phyloP scores from a whole-genome alignment of 2,797 vertebrate genomes.

The Antennarius maculatus region DNA sequence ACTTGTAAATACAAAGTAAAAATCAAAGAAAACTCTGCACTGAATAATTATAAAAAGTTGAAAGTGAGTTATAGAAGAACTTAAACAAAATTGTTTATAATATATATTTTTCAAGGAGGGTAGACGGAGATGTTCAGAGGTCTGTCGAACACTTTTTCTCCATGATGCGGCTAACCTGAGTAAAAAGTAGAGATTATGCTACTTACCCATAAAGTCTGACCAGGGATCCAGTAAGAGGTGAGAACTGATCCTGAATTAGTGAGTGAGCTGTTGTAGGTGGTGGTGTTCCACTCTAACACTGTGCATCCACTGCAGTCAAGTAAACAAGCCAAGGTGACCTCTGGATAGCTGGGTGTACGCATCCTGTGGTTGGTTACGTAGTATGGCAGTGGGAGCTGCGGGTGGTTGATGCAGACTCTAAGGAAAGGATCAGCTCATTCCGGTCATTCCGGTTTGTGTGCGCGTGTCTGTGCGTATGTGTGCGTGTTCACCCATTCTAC shows the following conservation, averaged over 20 bases:
- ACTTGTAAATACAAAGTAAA: no score
- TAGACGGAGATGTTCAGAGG: slow-evolving; percentile 31
- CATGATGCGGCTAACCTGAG: slow-evolving; percentile 32
- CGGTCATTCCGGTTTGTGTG: slow-evolving; percentile 68
- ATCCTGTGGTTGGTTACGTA: slow-evolving; percentile 63
- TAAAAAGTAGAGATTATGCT: slow-evolving; percentile 53
- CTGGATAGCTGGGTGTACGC: slow-evolving; percentile 71
- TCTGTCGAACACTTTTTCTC: slow-evolving; percentile 47
- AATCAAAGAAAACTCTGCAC: slow-evolving; percentile 68
- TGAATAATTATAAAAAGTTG: slow-evolving; percentile 71
- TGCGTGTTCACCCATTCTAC: slow-evolving; percentile 19
- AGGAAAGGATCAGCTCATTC: slow-evolving; percentile 74
- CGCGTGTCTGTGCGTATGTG: slow-evolving; percentile 26
- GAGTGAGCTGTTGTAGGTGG: slow-evolving; percentile 45
- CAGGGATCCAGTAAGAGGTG: slow-evolving; percentile 35
- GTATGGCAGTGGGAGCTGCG: slow-evolving; percentile 66
- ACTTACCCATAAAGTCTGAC: slow-evolving; percentile 56
- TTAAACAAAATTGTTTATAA: slow-evolving; percentile 70
- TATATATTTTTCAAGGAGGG: slow-evolving; percentile 70
- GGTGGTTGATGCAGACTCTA: slow-evolving; percentile 75
- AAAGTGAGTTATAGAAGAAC: slow-evolving; percentile 64
- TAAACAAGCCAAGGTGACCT: slow-evolving; percentile 81
- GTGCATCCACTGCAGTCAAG: slow-evolving; percentile 60
- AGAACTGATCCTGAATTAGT: slow-evolving; percentile 42
- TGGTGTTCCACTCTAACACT: slow-evolving; percentile 56